Evolutionary conservation across 2,113 vertebrate species (phyloP).

Genomic region (Camelus dromedarius): DNA sequence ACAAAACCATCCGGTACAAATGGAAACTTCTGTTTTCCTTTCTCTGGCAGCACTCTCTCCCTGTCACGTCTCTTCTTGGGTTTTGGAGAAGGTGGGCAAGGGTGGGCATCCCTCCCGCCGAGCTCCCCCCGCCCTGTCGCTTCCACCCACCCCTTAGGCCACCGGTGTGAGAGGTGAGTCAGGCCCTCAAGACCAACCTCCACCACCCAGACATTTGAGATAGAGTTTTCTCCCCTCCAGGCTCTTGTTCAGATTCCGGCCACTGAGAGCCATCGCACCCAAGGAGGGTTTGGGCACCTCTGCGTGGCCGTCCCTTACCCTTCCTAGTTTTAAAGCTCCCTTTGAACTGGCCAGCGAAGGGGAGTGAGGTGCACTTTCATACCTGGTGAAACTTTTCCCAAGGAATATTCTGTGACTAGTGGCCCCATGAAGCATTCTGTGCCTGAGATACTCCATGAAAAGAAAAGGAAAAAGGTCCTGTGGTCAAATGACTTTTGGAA

Average conservation of each 20-base stretch:
- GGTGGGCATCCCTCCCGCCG: background rate
- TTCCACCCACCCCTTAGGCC: background rate
- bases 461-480: accelerated
- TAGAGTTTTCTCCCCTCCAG: background rate
- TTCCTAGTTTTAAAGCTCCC: background rate
- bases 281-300: accelerated
- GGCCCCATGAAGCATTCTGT: background rate
- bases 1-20: conserved; percentile 80
- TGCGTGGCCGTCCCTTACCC: accelerated
- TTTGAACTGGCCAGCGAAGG: background rate
- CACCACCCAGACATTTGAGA: accelerated
- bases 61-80: conserved; percentile 21
- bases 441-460: background rate
- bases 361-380: accelerated
- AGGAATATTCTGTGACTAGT: background rate
- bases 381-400: background rate
- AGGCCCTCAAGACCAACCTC: background rate
- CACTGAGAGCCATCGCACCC: background rate
- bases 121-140: accelerated
- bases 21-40: conserved; percentile 79
- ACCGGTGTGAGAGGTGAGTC: accelerated
- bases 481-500: background rate
- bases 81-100: background rate
- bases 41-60: background rate
- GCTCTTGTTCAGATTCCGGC: background rate